Evolutionary conservation across 2,113 vertebrate species (phyloP).

Genomic region (Varanus salvator): DNA sequence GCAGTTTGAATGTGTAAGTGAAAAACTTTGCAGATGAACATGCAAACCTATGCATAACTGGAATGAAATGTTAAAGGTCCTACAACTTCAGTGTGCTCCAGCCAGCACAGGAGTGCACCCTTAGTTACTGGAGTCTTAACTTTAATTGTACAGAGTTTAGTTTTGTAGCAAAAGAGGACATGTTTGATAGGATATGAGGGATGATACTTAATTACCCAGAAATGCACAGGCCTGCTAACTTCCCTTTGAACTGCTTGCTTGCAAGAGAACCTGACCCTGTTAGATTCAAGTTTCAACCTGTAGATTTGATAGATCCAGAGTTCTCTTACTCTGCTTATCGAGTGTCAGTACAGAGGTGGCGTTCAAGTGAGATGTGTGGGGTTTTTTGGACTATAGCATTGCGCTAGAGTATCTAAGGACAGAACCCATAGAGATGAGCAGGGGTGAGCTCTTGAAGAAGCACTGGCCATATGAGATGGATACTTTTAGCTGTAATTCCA

Average conservation of each 20-base stretch:
- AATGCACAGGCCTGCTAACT: background rate
- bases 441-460: rapidly evolving
- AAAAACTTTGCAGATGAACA: background rate
- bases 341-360: slow-evolving; percentile 20
- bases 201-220: slow-evolving; percentile 26
- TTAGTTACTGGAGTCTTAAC: slow-evolving; percentile 25
- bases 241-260: slow-evolving; percentile 34
- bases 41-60: too few relatives aligned
- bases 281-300: slow-evolving; percentile 11
- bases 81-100: too few relatives aligned
- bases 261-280: slow-evolving; percentile 8
- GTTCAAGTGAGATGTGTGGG: background rate
- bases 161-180: background rate
- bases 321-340: slow-evolving; percentile 21
- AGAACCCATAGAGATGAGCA: background rate
- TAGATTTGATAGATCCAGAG: slow-evolving; percentile 14
- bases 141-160: slow-evolving; percentile 29
- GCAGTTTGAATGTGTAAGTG: background rate
- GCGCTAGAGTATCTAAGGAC: background rate
- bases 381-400: background rate
- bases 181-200: slow-evolving; percentile 25
- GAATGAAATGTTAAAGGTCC: too few relatives aligned
- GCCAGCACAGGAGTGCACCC: too few relatives aligned
- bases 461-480: background rate
- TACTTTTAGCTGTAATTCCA: background rate